Evolutionary conservation across 2,888 invertebrate genomes (phyloP).

Genomic region (Cinara cedri): DNA sequence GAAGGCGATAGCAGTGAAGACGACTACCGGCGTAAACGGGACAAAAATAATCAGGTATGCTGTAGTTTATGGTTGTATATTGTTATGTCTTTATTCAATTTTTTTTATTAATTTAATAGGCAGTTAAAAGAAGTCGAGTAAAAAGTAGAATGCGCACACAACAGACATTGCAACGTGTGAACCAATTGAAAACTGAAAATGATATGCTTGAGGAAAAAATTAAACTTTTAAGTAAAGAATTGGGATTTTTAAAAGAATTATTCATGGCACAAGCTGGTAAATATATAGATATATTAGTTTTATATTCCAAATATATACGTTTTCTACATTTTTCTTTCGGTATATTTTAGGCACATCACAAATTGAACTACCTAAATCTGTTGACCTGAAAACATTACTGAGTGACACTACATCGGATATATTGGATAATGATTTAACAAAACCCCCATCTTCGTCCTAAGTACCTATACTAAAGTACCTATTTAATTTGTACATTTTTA

Average conservation of each 20-base stretch:
- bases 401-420: constrained; percentile 59
- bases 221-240: constrained; percentile 78
- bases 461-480: constrained; percentile 19
- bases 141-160: constrained; percentile 79
- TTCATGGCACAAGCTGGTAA: constrained; percentile 80
- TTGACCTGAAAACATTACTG: constrained; percentile 61
- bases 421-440: constrained; percentile 59
- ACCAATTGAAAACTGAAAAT: constrained; percentile 77
- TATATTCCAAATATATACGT: neutral
- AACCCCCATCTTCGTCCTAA: constrained; percentile 36
- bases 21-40: constrained; percentile 75
- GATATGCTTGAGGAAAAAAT: constrained; percentile 81
- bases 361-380: constrained; percentile 61
- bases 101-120: constrained; percentile 66
- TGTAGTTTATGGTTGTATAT: constrained; percentile 4
- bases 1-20: constrained; percentile 67
- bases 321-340: neutral
- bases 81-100: neutral
- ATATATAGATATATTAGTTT: neutral
- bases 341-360: constrained; percentile 61
- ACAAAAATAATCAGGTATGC: constrained; percentile 77
- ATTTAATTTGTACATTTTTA: constrained; percentile 16
- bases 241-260: constrained; percentile 79
- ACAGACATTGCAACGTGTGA: constrained; percentile 77
- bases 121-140: constrained; percentile 81